Conservation (phyloP, 2,797 vertebrate species). For the Lacerta viridis region DNA sequence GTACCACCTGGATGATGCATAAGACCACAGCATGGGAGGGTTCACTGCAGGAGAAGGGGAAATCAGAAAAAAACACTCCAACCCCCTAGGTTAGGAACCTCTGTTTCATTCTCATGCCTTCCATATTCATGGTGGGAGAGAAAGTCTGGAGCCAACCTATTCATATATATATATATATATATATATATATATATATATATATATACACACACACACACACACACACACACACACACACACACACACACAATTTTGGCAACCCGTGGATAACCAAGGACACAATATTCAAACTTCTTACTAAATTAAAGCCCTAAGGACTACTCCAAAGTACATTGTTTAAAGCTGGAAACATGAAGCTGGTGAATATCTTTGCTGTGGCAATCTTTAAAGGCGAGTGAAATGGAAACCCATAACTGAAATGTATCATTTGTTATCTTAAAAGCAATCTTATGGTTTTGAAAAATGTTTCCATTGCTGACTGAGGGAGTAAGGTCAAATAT, state of each 20-base stretch:
- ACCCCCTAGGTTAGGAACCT: no score
- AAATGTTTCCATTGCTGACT: conserved; percentile 40
- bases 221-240: no score
- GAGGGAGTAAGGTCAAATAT: conserved; percentile 58
- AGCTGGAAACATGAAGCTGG: neutral
- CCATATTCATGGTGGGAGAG: no score
- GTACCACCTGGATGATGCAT: no score
- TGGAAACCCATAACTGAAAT: conserved; percentile 28
- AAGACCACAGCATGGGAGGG: no score
- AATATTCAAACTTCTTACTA: neutral
- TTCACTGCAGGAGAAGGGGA: no score
- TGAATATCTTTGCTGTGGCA: neutral
- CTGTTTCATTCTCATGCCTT: no score
- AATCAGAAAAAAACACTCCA: no score
- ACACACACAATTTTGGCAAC: neutral
- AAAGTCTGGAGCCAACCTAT: neutral
- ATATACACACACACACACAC: no score
- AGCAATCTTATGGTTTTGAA: conserved; percentile 39
- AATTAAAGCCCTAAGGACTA: neutral
- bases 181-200: no score
- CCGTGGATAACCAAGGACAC: neutral
- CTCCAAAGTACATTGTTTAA: conserved; percentile 18
- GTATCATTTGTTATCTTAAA: conserved; percentile 50
- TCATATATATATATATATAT: no score
- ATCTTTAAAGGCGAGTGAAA: conserved; percentile 25